Evolutionary conservation across 2,797 vertebrate species (phyloP).

Genomic region (Phrynocephalus vlangalii): DNA sequence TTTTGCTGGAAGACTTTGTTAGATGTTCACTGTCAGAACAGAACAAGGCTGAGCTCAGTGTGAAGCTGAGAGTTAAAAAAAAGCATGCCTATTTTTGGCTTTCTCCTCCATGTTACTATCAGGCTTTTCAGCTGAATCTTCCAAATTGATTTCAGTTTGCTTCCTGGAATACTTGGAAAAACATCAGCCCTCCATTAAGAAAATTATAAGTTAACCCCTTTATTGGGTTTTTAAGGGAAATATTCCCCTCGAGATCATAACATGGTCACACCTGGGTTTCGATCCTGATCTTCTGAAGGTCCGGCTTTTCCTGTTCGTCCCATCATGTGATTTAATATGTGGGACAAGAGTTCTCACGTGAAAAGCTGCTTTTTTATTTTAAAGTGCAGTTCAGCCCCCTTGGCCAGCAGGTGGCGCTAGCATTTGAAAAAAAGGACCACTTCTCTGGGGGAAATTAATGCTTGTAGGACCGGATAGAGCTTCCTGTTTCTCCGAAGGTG

Average conservation of each 20-base stretch:
- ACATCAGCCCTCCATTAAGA: conserved; percentile 54
- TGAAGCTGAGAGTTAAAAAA: conserved; percentile 11
- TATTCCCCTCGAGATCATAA: conserved; percentile 1
- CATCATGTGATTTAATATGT: no score
- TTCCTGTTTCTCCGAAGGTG: no score
- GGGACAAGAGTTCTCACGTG: no score
- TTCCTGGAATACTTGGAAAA: conserved; percentile 58
- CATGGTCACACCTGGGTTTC: not conserved
- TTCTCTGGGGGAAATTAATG: no score
- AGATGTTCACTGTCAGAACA: conserved; percentile 32
- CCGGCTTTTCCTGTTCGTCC: no score
- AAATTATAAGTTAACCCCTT: conserved; percentile 25
- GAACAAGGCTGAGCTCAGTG: conserved; percentile 33
- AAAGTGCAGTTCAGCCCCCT: no score
- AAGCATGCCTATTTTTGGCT: not conserved
- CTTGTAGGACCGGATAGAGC: no score
- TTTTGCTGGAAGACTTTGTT: not conserved
- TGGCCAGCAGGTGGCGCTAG: no score
- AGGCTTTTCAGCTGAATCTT: conserved; percentile 52
- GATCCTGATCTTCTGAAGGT: not conserved
- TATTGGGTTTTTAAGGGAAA: not conserved
- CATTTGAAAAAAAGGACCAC: no score
- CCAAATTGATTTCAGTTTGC: conserved; percentile 24
- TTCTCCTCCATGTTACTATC: conserved; percentile 48
- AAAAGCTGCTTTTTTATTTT: no score